Base-by-base conservation (phyloP, 1,140 invertebrate species). In the Drosophila nannoptera region DNA sequence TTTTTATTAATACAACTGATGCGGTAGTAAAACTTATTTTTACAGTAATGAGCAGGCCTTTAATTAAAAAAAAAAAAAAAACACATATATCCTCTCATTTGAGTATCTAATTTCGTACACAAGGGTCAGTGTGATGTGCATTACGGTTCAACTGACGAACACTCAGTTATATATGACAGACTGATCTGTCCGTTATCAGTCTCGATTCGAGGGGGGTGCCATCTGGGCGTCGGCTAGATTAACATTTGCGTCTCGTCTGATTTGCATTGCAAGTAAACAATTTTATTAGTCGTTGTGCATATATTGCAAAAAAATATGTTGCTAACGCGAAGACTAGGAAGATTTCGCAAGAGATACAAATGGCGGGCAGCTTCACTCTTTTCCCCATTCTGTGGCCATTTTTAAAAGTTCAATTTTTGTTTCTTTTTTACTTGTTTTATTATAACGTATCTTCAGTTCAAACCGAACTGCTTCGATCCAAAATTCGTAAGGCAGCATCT, bases 231-330 rank as follows among this genome's bases (percentile, higher is more conserved):
- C 68, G 65, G 31, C 43, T 22, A 16, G 40, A 43, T 50, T 16
- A 29, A 43, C 42, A 40, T 58, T 43, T 33, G 11, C 29, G 55
- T 9, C 33, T 31, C 32, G 55, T 31, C 43, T 29, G 29, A 70
- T 42, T 55, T 50, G 42, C 54, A 60, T 45, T 36, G 42, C 29
- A 49, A 65, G 78, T 84, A 84, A 84, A 83, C 80, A 83, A 78
- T 54, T 65, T 78, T 48, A 68, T 63, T 53, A 5, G 1, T 32
- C 52, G 54, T 69, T 69, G 52, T 66, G 54, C 32, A 38, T 16
- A 35, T 35, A 12, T 46, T 55, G 40, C 22, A 22, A n/a, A 31
- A 43, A 45, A 56, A 56, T 42, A 12, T 11, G 4, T 14, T 54
- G 29, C 40, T 2, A 1, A 42, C 11, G n/a, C n/a, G 12, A 42